phyloP scores from a whole-genome alignment of 2,113 vertebrate species.

The Sturnus vulgaris region DNA sequence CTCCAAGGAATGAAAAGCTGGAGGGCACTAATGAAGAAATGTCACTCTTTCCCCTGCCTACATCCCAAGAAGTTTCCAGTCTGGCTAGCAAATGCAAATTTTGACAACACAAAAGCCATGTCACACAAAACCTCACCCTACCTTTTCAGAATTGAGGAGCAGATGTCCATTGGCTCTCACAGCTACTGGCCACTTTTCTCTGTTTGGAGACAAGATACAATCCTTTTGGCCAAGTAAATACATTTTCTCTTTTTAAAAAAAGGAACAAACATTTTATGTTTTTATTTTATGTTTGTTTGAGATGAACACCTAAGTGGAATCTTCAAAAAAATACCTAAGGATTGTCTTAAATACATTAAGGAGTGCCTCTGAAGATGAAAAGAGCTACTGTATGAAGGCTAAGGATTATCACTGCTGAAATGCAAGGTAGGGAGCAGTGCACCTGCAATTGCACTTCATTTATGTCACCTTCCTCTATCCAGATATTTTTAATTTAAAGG shows the following conservation, averaged over 20 bases:
- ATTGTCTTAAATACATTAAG: not conserved
- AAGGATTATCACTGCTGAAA: not conserved
- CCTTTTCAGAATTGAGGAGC: conserved; percentile 97
- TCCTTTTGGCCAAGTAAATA: not conserved
- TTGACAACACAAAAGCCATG: not conserved
- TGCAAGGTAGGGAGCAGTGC: not conserved
- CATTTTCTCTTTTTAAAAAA: not conserved
- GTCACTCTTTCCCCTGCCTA: not conserved
- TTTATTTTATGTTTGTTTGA: too few species aligned
- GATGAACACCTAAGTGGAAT: not conserved
- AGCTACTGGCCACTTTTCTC: conserved; percentile 91
- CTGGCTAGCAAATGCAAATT: not conserved
- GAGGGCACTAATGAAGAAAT: not conserved
- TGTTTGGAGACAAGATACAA: conserved; percentile 53
- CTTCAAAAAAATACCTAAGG: not conserved
- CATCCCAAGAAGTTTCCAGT: not conserved
- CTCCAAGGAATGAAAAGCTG: not conserved
- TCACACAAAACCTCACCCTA: conserved; percentile 3
- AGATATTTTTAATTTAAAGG: not conserved
- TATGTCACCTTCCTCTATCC: not conserved
- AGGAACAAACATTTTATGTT: not conserved
- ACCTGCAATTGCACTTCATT: not conserved
- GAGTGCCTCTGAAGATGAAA: not conserved
- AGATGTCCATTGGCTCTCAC: conserved; percentile 97
- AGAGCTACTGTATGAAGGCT: not conserved